Percentiles rank a stretch among this genome's conserved stretches.
These are phyloP conservation scores for Bilobella aurantiaca DNA, from an alignment of 1,140 invertebrate species.

Conservation along the genomic window DNA sequence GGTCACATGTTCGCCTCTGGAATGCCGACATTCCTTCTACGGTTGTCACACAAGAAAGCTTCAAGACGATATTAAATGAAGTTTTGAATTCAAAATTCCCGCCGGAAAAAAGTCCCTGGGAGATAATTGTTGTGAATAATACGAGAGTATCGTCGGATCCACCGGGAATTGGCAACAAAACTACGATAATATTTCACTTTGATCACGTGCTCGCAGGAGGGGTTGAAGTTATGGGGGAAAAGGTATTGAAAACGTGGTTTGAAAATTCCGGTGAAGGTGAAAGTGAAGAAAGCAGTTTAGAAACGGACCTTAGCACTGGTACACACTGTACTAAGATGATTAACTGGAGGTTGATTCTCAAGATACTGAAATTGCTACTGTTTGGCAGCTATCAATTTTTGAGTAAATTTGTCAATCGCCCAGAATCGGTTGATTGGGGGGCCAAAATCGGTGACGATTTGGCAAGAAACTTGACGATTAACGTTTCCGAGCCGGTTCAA, in stretches of 20 bases:
- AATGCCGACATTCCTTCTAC: neutral
- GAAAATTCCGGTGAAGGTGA: neutral
- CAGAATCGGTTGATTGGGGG: neutral
- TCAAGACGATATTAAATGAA: neutral
- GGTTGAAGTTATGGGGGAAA: neutral
- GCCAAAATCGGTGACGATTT: neutral
- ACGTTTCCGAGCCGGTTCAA: neutral
- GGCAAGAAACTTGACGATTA: neutral
- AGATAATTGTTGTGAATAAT: neutral
- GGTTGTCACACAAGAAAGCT: neutral
- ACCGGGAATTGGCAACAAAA: conserved; percentile 1
- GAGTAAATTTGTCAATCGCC: neutral
- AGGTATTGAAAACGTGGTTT: neutral
- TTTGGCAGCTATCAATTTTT: neutral
- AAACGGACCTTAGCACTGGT: too few species aligned
- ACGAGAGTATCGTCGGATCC: neutral
- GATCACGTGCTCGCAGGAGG: neutral
- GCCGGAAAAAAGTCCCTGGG: neutral
- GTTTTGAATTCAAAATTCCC: neutral
- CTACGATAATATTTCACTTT: neutral
- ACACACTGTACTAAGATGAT: too few species aligned
- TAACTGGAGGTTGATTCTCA: neutral
- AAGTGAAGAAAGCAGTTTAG: neutral
- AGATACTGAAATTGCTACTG: neutral
- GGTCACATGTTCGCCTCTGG: neutral